A percentile compares a stretch with the other conserved stretches of the same genome.
phyloP scores from a whole-genome alignment of 2,113 vertebrate genomes.

The Aix galericulata region DNA sequence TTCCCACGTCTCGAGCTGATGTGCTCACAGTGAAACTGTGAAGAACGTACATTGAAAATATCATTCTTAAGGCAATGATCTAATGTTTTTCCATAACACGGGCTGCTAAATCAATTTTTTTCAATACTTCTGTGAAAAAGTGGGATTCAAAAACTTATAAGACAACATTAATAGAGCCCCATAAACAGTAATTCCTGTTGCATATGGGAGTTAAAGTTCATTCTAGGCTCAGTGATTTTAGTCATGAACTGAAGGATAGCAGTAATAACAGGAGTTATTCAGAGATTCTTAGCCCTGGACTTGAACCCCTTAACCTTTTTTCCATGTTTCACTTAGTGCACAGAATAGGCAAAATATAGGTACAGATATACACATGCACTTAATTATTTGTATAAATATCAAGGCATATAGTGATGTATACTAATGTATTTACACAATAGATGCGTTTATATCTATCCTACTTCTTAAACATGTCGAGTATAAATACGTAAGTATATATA shows the following conservation, averaged over 20 bases:
- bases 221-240: neutral
- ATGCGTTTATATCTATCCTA: neutral
- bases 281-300: neutral
- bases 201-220: neutral
- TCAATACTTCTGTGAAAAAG: neutral
- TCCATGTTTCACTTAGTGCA: neutral
- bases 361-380: neutral
- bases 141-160: neutral
- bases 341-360: neutral
- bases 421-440: neutral
- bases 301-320: neutral
- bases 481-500: neutral
- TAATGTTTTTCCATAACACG: conserved; percentile 31
- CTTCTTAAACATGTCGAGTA: neutral
- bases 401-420: neutral
- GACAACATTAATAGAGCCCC: neutral
- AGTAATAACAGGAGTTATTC: neutral
- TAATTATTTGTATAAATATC: neutral
- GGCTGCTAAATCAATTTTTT: neutral
- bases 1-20: conserved; percentile 1
- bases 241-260: neutral
- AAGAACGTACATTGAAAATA: neutral
- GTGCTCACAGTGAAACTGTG: neutral
- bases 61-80: neutral
- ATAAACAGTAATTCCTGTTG: neutral